Evolutionary conservation across 2,113 vertebrate genomes (phyloP), one percentile per base, ranked within the genome.

Genomic region (Calidris pugnax): DNA sequence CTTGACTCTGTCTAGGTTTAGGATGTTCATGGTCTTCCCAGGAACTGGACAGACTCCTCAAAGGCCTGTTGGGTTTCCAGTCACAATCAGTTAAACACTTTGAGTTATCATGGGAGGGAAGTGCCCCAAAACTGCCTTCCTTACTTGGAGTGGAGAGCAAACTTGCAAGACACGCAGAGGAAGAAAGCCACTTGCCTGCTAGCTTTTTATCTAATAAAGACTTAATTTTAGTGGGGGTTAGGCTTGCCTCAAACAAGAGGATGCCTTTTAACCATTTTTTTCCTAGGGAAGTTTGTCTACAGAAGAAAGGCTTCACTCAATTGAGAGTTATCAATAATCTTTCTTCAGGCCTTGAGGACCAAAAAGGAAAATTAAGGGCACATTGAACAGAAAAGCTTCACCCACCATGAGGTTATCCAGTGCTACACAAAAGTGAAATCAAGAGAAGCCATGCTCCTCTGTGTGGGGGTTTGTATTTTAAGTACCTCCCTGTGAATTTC

Each of bases 321-420:
- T 3, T 88, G 10, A 88, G 51, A 55, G 48, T 45, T 69, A 62
- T 12, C 2, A 3, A 48, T 85, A 80, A 66, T 64, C 37, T 71
- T 77, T 71, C 35, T 83, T 55, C 14, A 39, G 30, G 19, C 15
- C 43, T 79, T 78, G 11, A 86, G 85, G 35, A 78, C 7, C 13
- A 76, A 53, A 79, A 68, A 28, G 35, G 39, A 74, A 90, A 92
- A 78, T 48, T 67, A 51, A 59, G 23, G 19, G 19, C 35, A 39
- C 30, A 7, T 14, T 45, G 69, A 82, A 89, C 50, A 32, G 66
- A 90, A 81, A 80, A 37, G 4, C 39, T 85, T 73, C 71, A 64
- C 19, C 35, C 27, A 28, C 30, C 2, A 0, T 0, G 2, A 35
- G 2, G 14, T 17, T 4, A 4, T 68, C 64, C 53, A 68, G 66